phyloP scores from a whole-genome alignment of 1,140 invertebrate genomes.

The Zeugodacus cucurbitae region DNA sequence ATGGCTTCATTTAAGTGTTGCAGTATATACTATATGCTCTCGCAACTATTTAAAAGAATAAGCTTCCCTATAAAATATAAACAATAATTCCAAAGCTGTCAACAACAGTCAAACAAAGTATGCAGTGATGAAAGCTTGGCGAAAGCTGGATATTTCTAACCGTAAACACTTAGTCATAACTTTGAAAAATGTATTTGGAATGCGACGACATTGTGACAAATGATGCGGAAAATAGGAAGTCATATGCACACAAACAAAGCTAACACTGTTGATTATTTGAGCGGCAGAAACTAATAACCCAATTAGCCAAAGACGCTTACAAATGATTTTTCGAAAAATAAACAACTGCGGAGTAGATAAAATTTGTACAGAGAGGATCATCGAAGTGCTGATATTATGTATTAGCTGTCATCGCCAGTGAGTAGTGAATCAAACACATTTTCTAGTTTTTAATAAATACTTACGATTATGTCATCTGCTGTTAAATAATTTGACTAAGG shows the following conservation, averaged over 20 bases:
- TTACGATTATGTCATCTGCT: too few relatives aligned
- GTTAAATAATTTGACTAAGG: too few relatives aligned
- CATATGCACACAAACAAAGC: neutral
- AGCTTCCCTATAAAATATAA: neutral
- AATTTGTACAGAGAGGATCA: too few relatives aligned
- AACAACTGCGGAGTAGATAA: too few relatives aligned
- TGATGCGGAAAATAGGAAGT: conserved; percentile 41
- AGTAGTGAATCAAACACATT: too few relatives aligned
- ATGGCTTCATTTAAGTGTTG: too few relatives aligned
- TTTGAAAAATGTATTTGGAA: conserved; percentile 43
- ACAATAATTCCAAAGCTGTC: conserved; percentile 35
- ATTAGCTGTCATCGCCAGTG: too few relatives aligned
- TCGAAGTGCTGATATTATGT: too few relatives aligned
- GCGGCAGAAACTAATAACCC: neutral
- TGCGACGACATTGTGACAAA: conserved; percentile 42
- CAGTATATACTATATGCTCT: too few relatives aligned
- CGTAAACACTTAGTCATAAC: conserved; percentile 39
- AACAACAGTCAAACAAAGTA: conserved; percentile 25
- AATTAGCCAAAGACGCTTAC: neutral
- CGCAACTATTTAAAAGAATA: neutral
- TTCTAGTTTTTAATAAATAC: too few relatives aligned
- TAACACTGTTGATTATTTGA: neutral
- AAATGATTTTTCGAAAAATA: neutral
- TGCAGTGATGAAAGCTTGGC: neutral
- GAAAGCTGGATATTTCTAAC: neutral